phyloP scores from a whole-genome alignment of 2,797 vertebrate species.

The Gambelia wislizenii region DNA sequence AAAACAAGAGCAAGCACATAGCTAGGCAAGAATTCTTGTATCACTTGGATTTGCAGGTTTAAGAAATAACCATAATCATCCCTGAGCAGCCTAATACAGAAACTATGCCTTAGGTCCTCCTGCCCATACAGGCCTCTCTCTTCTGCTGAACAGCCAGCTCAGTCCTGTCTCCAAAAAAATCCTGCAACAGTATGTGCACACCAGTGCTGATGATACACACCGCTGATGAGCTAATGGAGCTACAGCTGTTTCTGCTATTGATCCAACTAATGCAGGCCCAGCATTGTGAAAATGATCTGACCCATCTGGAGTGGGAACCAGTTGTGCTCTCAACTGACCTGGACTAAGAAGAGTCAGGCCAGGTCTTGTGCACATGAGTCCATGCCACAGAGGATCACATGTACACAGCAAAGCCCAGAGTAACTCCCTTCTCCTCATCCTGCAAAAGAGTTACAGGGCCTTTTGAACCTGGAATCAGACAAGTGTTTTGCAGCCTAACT shows the following conservation, averaged over 20 bases:
- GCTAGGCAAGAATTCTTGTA: neutral
- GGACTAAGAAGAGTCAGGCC: neutral
- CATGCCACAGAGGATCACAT: neutral
- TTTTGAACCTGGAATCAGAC: neutral
- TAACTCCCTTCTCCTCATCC: neutral
- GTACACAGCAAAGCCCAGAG: neutral
- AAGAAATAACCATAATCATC: neutral
- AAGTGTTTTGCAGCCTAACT: neutral
- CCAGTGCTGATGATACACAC: neutral
- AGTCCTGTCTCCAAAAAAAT: conserved; percentile 5
- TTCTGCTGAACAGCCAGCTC: conserved; percentile 11
- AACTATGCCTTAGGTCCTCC: neutral
- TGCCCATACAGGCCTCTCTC: neutral
- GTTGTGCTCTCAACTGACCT: conserved; percentile 5
- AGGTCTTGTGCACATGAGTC: conserved; percentile 3
- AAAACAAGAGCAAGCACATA: neutral
- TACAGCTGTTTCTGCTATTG: conserved; percentile 34
- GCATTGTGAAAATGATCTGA: conserved; percentile 8
- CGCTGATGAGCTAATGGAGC: conserved; percentile 8
- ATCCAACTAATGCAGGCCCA: conserved; percentile 34
- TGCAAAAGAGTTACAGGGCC: neutral
- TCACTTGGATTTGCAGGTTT: neutral
- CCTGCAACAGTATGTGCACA: neutral
- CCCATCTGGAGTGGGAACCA: neutral
- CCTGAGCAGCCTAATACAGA: neutral